Percentiles rank a stretch among this genome's conserved stretches.
Evolutionary conservation across 2,888 invertebrate species (phyloP).

Genomic region (Apamea anceps): DNA sequence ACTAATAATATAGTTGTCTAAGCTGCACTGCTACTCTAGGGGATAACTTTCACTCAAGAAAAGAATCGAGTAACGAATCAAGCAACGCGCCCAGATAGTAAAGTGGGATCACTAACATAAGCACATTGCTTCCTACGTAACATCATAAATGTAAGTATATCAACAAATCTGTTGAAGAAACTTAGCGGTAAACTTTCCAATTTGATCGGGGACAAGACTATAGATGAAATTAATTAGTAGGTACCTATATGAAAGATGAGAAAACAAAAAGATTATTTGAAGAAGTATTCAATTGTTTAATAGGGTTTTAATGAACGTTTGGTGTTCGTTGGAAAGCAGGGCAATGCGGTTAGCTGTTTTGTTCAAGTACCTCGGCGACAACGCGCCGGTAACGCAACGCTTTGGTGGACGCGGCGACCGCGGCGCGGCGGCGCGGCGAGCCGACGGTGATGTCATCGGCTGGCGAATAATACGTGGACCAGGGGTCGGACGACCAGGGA

Average conservation of each 20-base stretch:
- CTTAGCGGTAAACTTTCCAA: conserved; percentile 13
- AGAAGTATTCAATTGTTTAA: conserved; percentile 5
- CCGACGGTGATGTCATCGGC: conserved; percentile 84
- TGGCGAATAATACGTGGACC: conserved; percentile 76
- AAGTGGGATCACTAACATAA: conserved; percentile 44
- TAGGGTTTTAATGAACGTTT: background rate
- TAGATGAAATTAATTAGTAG: background rate
- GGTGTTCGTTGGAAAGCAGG: background rate
- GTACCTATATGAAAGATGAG: too few species aligned
- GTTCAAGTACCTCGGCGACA: conserved; percentile 5
- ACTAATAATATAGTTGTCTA: background rate
- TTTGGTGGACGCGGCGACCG: conserved; percentile 8
- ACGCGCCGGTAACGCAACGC: conserved; percentile 31
- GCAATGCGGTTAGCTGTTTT: conserved; percentile 12
- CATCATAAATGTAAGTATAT: conserved; percentile 22
- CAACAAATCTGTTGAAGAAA: conserved; percentile 30
- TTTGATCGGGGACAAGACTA: background rate
- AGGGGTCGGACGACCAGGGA: conserved; percentile 60
- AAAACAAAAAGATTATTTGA: background rate
- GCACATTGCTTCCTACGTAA: conserved; percentile 10
- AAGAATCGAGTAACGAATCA: too few species aligned
- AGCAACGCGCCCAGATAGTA: background rate
- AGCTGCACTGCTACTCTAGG: conserved; percentile 1
- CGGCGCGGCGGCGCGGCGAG: conserved; percentile 32
- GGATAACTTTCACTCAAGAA: conserved; percentile 38